Conservation (phyloP, 2,113 vertebrate species). For the Bostrychus sinensis region DNA sequence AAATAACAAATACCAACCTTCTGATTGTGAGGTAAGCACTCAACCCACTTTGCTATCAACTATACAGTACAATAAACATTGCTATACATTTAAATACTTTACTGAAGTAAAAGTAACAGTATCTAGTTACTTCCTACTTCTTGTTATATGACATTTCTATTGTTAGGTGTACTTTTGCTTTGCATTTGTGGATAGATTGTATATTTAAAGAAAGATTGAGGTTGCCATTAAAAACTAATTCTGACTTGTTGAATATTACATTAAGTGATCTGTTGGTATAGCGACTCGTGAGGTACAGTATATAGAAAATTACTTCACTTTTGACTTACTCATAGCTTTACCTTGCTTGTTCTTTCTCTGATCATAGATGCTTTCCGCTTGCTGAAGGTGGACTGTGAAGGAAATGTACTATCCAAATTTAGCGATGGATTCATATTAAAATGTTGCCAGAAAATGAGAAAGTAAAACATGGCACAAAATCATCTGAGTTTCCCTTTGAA, state of each 20-base stretch:
- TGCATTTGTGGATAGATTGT: too few species aligned
- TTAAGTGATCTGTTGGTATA: conserved; percentile 50
- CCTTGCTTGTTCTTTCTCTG: conserved; percentile 16
- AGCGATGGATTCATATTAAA: neutral
- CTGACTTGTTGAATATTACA: conserved; percentile 60
- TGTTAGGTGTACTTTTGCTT: too few species aligned
- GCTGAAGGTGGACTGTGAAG: conserved; percentile 2
- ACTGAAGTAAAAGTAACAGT: too few species aligned
- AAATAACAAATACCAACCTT: too few species aligned
- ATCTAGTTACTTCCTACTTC: too few species aligned
- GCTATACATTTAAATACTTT: too few species aligned
- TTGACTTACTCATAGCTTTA: conserved; percentile 18
- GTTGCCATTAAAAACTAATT: conserved; percentile 50
- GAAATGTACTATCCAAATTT: neutral
- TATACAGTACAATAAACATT: too few species aligned
- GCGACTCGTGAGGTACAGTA: conserved; percentile 34
- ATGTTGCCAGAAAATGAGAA: conserved; percentile 3
- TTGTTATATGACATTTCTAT: too few species aligned
- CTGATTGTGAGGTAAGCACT: too few species aligned
- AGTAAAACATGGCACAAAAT: neutral
- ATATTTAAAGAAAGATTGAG: conserved; percentile 66
- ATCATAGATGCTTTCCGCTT: conserved; percentile 10
- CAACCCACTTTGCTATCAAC: too few species aligned
- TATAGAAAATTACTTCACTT: conserved; percentile 23
- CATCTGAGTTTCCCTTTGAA: neutral